Conservation (phyloP, 37 sponge, comb jelly and placozoan genomes). For the Chondrosia reniformis region DNA sequence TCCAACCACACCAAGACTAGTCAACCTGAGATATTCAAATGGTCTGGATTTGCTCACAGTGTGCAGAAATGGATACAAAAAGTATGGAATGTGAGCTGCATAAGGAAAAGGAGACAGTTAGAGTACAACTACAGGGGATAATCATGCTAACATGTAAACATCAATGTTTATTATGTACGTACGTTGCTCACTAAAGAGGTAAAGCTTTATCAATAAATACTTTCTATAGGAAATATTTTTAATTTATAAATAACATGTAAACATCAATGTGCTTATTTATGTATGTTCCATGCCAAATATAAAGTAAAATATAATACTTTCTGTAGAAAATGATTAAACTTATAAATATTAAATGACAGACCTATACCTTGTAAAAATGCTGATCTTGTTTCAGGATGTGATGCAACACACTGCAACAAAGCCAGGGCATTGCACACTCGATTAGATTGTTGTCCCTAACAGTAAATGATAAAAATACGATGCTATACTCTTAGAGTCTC, state of each 20-base stretch:
- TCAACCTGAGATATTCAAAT: constrained; percentile 93
- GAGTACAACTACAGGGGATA: no score
- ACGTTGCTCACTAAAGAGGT: no score
- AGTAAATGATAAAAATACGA: background rate
- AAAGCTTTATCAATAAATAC: no score
- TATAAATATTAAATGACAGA: no score
- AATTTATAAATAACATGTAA: no score
- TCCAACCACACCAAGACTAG: constrained; percentile 97
- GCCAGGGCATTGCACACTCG: constrained; percentile 98
- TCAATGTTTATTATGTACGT: no score
- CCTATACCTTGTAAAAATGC: constrained; percentile 78
- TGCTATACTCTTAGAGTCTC: background rate
- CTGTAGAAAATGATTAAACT: no score
- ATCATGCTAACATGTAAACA: no score
- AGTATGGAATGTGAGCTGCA: constrained; percentile 90
- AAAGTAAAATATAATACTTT: no score
- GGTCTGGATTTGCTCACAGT: constrained; percentile 90
- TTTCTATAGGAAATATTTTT: no score
- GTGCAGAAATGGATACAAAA: constrained; percentile 94
- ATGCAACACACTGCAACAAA: constrained; percentile 95
- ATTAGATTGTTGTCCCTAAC: constrained; percentile 91
- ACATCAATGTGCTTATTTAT: no score
- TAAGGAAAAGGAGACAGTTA: background rate
- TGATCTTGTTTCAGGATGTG: constrained; percentile 93
- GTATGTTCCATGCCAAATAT: no score